A percentile compares a stretch with the other conserved stretches of the same genome.
phyloP scores from a whole-genome alignment of 2,888 invertebrate species.

The Pasiphila rectangulata region DNA sequence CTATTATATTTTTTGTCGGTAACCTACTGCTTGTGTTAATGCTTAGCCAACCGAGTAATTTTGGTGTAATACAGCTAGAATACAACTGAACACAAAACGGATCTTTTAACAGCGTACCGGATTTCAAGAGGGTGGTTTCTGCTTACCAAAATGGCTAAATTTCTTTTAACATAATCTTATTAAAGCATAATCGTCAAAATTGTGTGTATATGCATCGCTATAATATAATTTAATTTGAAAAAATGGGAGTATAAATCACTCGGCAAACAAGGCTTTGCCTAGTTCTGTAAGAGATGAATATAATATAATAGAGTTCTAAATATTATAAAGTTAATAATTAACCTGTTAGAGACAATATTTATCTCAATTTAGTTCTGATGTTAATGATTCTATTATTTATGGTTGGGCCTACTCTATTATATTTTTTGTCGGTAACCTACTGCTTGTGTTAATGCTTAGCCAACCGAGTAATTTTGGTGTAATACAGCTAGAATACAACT shows the following conservation, averaged over 20 bases:
- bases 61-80: slow-evolving; percentile 17
- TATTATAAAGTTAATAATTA: too few species aligned
- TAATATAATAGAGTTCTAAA: too few species aligned
- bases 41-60: slow-evolving; percentile 37
- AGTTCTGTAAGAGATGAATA: too few species aligned
- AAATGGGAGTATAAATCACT: too few species aligned
- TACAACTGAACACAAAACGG: slow-evolving; percentile 14
- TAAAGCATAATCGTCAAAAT: background rate
- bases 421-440: slow-evolving; percentile 38
- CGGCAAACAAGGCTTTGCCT: too few species aligned
- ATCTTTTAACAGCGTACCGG: slow-evolving; percentile 12
- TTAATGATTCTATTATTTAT: slow-evolving; percentile 81
- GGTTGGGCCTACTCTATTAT: slow-evolving; percentile 60
- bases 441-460: slow-evolving; percentile 33
- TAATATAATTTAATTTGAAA: too few species aligned
- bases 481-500: slow-evolving; percentile 7
- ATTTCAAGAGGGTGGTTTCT: slow-evolving; percentile 4
- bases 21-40: slow-evolving; percentile 31
- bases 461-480: slow-evolving; percentile 34
- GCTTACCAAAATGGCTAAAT: background rate
- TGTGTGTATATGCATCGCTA: too few species aligned
- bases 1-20: slow-evolving; percentile 51
- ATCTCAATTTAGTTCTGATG: slow-evolving; percentile 46
- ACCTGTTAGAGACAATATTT: too few species aligned
- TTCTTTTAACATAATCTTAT: background rate